Evolutionary conservation across 2,888 invertebrate genomes (phyloP), one percentile per base, ranked within the genome.

Genomic region (Noctua pronuba): DNA sequence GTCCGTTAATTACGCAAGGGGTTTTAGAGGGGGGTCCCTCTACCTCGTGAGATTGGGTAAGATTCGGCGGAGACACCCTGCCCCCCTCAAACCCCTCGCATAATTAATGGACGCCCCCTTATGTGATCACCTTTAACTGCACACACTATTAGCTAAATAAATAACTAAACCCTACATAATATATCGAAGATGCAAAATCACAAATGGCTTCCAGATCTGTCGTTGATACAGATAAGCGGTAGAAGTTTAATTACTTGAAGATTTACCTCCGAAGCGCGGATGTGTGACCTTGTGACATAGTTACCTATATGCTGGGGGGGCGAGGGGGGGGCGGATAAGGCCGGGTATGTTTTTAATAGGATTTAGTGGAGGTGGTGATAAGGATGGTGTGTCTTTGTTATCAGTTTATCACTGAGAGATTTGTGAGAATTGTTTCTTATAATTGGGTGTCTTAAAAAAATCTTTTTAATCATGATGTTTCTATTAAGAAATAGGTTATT

Each of bases 171-270:
- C 55, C n/a, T 5, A 55, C 55, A 1, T 55, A n/a, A 24, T 58
- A 58, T 31, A 58, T 74, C 60, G 46, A 4, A 60, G 21, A 28
- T 46, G 35, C 31, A 67, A 67, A 49, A 49, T 60, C 52, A 31
- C 58, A 75, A 65, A 79, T 74, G 38, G 46, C 62, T 64, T 68
- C 38, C 16, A 70, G 55, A 82, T 79, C 18, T 44, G 13, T 62
- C 46, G 52, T 72, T 44, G 73, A 76, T 76, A 83, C 67, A 73
- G 80, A 76, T 83, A 65, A 58, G 73, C 44, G 83, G 84, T 21
- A 2, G 2, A 86, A 82, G 72, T 87, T 86, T 80, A 87, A 87
- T 87, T 80, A 84, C 75, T 85, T 82, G 16, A 67, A 78, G 82
- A 87, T 84, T 79, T 82, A 79, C 71, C 65, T 75, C 65, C 28